A percentile compares a stretch with the other conserved stretches of the same genome.
Conservation (phyloP, 2,113 vertebrate genomes). For the Albula goreensis region DNA sequence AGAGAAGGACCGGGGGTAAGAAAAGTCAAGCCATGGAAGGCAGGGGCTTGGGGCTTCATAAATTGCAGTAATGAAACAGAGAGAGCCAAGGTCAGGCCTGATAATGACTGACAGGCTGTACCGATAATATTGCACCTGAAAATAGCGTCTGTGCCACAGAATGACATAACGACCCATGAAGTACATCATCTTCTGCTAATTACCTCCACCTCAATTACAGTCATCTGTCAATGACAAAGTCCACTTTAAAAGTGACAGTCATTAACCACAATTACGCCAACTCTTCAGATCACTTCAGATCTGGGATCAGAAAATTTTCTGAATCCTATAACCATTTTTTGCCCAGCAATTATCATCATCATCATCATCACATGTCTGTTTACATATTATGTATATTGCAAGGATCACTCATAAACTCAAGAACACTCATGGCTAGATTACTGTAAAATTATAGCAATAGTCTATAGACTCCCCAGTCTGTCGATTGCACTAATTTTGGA, state of each 20-base stretch:
- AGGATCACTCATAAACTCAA: conserved; percentile 19
- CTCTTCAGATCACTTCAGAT: not conserved
- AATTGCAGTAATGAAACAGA: conserved; percentile 30
- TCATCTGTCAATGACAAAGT: conserved; percentile 56
- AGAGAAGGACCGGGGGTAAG: not conserved
- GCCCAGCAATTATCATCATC: conserved; percentile 19
- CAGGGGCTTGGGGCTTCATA: not conserved
- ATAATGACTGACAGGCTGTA: conserved; percentile 43
- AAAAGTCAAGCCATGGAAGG: not conserved
- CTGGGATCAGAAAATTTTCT: not conserved
- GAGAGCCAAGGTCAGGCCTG: conserved; percentile 45
- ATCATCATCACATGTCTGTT: too few species aligned
- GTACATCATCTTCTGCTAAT: conserved; percentile 44
- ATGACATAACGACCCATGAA: conserved; percentile 16
- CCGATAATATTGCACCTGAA: conserved; percentile 4
- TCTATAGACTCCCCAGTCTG: conserved; percentile 32
- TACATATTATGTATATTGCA: not conserved
- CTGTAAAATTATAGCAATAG: not conserved
- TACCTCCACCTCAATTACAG: conserved; percentile 48
- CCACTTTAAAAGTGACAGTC: conserved; percentile 38
- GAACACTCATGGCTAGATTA: not conserved
- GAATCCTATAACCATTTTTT: conserved; percentile 1
- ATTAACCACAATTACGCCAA: conserved; percentile 41
- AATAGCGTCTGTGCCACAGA: conserved; percentile 12
- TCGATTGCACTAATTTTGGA: conserved; percentile 45